phyloP scores from a whole-genome alignment of 1,140 invertebrate species.

The Chironomus tepperi region DNA sequence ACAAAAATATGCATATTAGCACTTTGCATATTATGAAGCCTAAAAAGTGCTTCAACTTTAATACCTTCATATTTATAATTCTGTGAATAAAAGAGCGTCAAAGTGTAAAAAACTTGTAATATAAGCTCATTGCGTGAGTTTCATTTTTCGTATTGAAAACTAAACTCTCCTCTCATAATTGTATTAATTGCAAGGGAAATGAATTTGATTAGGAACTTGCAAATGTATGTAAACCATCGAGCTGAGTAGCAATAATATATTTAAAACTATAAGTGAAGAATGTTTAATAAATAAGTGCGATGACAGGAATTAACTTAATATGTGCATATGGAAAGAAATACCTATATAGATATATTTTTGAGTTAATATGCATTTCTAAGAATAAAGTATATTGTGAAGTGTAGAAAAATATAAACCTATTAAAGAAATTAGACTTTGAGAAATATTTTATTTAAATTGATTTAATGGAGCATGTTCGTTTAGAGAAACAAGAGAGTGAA shows the following conservation, averaged over 20 bases:
- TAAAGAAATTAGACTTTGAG: too few relatives aligned
- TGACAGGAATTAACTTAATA: slow-evolving; percentile 8
- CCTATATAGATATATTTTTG: too few relatives aligned
- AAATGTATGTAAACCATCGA: neutral
- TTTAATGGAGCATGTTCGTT: too few relatives aligned
- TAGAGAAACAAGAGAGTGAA: too few relatives aligned
- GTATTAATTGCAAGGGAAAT: neutral
- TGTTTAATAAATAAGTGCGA: neutral
- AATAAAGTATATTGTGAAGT: too few relatives aligned
- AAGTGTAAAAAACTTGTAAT: slow-evolving; percentile 9
- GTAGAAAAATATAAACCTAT: too few relatives aligned
- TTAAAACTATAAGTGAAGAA: neutral
- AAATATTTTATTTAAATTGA: too few relatives aligned
- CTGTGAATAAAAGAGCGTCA: neutral
- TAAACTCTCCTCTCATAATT: neutral
- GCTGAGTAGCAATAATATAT: neutral
- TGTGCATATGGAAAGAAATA: neutral
- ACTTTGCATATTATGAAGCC: slow-evolving; percentile 4
- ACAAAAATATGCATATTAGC: neutral
- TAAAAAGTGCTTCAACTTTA: neutral
- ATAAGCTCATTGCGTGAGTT: neutral
- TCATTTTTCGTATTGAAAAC: neutral
- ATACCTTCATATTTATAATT: slow-evolving; percentile 5
- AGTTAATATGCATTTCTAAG: too few relatives aligned
- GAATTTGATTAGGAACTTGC: neutral